Evolutionary conservation across 2,797 vertebrate species (phyloP).

Genomic region (Astyanax mexicanus): DNA sequence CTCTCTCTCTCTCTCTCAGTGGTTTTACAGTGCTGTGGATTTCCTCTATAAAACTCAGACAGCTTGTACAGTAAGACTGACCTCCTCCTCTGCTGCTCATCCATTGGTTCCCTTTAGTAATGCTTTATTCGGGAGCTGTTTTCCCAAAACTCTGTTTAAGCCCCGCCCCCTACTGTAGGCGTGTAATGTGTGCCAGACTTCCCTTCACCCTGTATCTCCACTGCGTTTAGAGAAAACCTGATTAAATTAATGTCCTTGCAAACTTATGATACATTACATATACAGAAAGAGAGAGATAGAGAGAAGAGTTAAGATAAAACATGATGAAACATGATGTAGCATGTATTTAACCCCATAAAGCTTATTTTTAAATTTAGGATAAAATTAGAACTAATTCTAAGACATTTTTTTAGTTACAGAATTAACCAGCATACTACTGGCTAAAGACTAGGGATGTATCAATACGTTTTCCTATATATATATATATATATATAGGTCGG

Average conservation of each 20-base stretch:
- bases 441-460: too few relatives aligned
- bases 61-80: slow-evolving; percentile 60
- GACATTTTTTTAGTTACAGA: too few relatives aligned
- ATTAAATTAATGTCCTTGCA: neutral
- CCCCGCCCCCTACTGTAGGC: slow-evolving; percentile 69
- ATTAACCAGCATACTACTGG: too few relatives aligned
- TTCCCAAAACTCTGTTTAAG: slow-evolving; percentile 50
- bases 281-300: neutral
- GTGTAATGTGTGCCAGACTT: slow-evolving; percentile 76
- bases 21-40: slow-evolving; percentile 22
- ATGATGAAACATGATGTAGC: too few relatives aligned
- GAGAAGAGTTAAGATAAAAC: too few relatives aligned
- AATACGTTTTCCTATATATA: too few relatives aligned
- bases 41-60: slow-evolving; percentile 30
- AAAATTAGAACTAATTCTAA: too few relatives aligned
- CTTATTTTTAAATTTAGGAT: too few relatives aligned
- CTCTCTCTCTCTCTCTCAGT: neutral
- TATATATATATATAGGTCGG: too few relatives aligned
- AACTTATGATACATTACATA: neutral
- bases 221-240: too few relatives aligned
- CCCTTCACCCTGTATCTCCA: slow-evolving; percentile 19
- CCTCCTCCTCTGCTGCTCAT: slow-evolving; percentile 65
- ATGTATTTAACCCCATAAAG: too few relatives aligned
- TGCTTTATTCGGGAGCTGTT: slow-evolving; percentile 56
- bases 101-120: slow-evolving; percentile 73